A percentile compares a stretch with the other conserved stretches of the same genome.
Evolutionary conservation across 1,140 invertebrate genomes (phyloP).

Genomic region (Lasioglossum baleicum): DNA sequence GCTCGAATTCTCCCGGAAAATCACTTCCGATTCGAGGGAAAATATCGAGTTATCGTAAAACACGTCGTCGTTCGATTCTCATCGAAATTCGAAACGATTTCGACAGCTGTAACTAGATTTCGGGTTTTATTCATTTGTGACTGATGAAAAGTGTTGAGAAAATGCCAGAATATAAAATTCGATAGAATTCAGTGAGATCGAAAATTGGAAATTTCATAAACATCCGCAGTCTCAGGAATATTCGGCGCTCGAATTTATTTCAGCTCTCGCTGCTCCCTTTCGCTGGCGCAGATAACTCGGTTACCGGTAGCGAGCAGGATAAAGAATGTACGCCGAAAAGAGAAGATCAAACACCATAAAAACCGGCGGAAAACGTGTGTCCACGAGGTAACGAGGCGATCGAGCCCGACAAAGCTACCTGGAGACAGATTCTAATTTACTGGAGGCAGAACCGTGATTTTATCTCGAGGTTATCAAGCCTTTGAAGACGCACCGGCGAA

Average conservation of each 20-base stretch:
- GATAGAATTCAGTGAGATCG: too few species aligned
- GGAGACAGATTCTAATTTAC: conserved; percentile 18
- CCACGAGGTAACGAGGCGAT: neutral
- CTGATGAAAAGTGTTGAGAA: too few species aligned
- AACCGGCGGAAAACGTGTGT: neutral
- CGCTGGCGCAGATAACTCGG: neutral
- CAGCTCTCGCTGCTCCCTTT: too few species aligned
- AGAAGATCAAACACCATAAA: conserved; percentile 4
- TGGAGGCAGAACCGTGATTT: conserved; percentile 12
- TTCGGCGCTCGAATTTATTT: neutral
- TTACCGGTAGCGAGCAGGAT: neutral
- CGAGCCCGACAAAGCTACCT: conserved; percentile 6
- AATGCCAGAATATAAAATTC: too few species aligned
- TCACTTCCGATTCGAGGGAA: too few species aligned
- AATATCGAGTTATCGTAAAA: too few species aligned
- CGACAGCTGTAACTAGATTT: too few species aligned
- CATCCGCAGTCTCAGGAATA: neutral
- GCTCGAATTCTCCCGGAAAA: too few species aligned
- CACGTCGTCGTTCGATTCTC: too few species aligned
- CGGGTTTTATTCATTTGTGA: too few species aligned
- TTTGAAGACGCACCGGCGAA: conserved; percentile 26
- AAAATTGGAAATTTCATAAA: too few species aligned
- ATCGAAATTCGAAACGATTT: too few species aligned
- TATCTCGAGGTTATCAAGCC: conserved; percentile 34
- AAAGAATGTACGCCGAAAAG: neutral